Conservation (phyloP, 1,140 invertebrate species). For the Magallana ariakensis region DNA sequence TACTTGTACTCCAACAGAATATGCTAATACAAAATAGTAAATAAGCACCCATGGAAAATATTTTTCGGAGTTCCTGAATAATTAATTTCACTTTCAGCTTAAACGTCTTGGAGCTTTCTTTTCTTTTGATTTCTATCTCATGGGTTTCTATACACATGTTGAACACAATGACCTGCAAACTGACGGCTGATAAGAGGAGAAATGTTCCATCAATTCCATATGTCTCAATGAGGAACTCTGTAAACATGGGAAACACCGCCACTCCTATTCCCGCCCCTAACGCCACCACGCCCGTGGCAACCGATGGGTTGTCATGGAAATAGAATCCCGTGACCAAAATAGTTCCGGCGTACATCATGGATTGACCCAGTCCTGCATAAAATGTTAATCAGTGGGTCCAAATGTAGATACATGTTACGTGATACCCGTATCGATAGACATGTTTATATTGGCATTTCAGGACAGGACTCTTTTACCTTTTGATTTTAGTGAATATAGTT, state of each 20-base stretch:
- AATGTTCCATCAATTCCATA: constrained; percentile 36
- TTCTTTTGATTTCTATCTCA: not conserved
- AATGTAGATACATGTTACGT: no score
- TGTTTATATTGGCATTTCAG: no score
- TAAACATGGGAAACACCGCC: constrained; percentile 33
- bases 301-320: constrained; percentile 3
- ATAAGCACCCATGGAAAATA: not conserved
- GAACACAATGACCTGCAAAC: constrained; percentile 40
- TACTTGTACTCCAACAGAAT: constrained; percentile 34
- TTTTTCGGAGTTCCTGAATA: constrained; percentile 1
- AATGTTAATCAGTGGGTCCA: no score
- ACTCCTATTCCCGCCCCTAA: constrained; percentile 17
- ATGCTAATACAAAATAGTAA: constrained; percentile 40
- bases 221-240: constrained; percentile 6
- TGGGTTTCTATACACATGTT: not conserved
- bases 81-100: not conserved
- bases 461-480: no score
- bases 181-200: constrained; percentile 20
- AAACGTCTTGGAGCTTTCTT: not conserved
- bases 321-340: constrained; percentile 40
- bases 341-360: constrained; percentile 23
- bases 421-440: no score
- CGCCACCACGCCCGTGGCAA: constrained; percentile 35
- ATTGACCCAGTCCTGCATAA: constrained; percentile 37
- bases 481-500: no score